Base-by-base conservation (phyloP, 2,113 vertebrate genomes). In the Dasyornis broadbenti region DNA sequence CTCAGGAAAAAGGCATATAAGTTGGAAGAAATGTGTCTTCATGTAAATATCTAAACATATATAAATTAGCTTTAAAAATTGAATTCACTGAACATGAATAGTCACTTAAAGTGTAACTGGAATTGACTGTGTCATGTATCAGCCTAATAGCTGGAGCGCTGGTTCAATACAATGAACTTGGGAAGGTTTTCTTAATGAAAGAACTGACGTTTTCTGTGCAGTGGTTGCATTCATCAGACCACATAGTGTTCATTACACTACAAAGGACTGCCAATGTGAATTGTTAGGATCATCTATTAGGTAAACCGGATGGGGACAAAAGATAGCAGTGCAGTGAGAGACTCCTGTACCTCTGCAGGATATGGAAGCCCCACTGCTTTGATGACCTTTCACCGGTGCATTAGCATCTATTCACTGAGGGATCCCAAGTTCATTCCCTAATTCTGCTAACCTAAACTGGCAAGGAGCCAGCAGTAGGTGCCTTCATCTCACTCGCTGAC, bases 111-210 rank as follows among this genome's bases (percentile, higher is more conserved):
- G 97, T 98, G 98, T 99, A 99, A 99, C 98, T 98, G 97, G 98
- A 99, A 99, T 99, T 98, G 99, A 99, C 98, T 98, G 97, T 99
- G 98, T 99, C 99, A 98, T 99, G 98, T 98, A 99, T 99, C 99
- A 99, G 98, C 98, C 98, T 99, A 99, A 99, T 98, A 98, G 99
- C 98, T 97, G 97, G 97, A 98, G 98, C 96, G 95, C 98, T 92
- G 98, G 99, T 99, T 99, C 99, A 98, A 99, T 99, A 99, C 98
- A 97, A 98, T 97, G 97, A 98, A 98, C 98, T 99, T 98, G 98
- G 98, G 98, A 98, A 99, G 98, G 98, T 98, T 99, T 98, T 98
- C 98, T 99, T 99, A 99, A 99, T 99, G 99, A 99, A 99, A 99
- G 98, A 99, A 99, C 98, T 99, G 98, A 99, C 98, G 98, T 99